Evolutionary conservation across 1,140 invertebrate genomes (phyloP).

Genomic region (Parasteatoda tepidariorum): DNA sequence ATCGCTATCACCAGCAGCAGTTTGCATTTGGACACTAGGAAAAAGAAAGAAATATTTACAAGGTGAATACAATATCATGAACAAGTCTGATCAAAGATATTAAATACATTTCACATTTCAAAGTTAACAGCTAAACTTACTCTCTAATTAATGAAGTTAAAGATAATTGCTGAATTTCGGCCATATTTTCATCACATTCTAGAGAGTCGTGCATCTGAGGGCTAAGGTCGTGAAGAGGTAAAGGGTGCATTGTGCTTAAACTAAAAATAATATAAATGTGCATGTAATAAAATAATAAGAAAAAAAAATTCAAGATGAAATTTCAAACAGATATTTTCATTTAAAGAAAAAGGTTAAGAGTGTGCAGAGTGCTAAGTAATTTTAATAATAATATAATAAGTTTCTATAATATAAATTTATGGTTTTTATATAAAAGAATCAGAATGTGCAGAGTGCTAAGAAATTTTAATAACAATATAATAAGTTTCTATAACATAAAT

Average conservation of each 20-base stretch:
- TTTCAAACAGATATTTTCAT: too few relatives aligned
- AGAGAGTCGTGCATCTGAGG: slow-evolving; percentile 52
- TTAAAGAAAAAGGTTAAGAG: background rate
- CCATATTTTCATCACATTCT: slow-evolving; percentile 46
- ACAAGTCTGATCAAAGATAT: background rate
- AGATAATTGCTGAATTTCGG: slow-evolving; percentile 45
- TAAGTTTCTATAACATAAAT: background rate
- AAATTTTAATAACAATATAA: background rate
- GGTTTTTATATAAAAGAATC: slow-evolving; percentile 1
- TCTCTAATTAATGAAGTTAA: slow-evolving; percentile 36
- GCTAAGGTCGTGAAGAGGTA: slow-evolving; percentile 55
- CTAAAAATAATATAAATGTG: slow-evolving; percentile 58
- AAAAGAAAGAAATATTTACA: too few relatives aligned
- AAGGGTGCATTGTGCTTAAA: slow-evolving; percentile 57
- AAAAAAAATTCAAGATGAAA: background rate
- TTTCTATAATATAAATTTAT: background rate
- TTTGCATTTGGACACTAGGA: slow-evolving; percentile 42
- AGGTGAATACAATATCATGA: background rate
- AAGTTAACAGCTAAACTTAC: slow-evolving; percentile 15
- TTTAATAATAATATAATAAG: background rate
- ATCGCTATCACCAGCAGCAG: slow-evolving; percentile 68
- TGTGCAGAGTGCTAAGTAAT: background rate
- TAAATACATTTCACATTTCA: background rate
- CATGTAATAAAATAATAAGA: background rate
- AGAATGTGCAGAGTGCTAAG: slow-evolving; percentile 1